phyloP scores from a whole-genome alignment of 2,113 vertebrate species.

The Serinus canaria region DNA sequence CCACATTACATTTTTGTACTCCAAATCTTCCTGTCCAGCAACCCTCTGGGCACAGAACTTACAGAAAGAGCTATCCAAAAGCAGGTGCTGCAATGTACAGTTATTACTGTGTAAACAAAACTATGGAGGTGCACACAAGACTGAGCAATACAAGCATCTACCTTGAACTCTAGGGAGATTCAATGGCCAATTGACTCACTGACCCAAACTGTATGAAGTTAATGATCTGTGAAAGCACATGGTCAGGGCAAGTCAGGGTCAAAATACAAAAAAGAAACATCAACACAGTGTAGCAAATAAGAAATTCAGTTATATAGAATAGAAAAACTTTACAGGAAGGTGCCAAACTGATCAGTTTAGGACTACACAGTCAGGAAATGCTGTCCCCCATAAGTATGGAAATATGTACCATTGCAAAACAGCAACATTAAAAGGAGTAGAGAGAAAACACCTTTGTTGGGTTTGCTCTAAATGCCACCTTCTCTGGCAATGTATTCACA shows the following conservation, averaged over 20 bases:
- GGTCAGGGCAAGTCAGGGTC: background rate
- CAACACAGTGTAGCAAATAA: background rate
- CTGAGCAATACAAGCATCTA: background rate
- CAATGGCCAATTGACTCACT: background rate
- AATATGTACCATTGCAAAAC: background rate
- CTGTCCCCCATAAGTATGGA: background rate
- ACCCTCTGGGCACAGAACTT: background rate
- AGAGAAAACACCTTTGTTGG: background rate
- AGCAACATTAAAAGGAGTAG: background rate
- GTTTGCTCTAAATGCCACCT: background rate
- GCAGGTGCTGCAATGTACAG: background rate
- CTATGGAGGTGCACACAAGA: background rate
- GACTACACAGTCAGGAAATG: background rate
- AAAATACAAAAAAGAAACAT: background rate
- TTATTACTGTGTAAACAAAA: background rate
- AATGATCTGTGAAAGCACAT: background rate
- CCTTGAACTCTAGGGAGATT: background rate
- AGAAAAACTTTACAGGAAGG: background rate
- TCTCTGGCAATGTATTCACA: background rate
- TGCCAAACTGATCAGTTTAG: background rate
- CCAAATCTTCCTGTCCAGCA: background rate
- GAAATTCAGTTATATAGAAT: background rate
- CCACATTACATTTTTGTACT: background rate
- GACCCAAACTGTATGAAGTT: background rate
- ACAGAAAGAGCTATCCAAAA: background rate